Evolutionary conservation across 2,113 vertebrate genomes (phyloP).

Genomic region (Oxyruncus cristatus): DNA sequence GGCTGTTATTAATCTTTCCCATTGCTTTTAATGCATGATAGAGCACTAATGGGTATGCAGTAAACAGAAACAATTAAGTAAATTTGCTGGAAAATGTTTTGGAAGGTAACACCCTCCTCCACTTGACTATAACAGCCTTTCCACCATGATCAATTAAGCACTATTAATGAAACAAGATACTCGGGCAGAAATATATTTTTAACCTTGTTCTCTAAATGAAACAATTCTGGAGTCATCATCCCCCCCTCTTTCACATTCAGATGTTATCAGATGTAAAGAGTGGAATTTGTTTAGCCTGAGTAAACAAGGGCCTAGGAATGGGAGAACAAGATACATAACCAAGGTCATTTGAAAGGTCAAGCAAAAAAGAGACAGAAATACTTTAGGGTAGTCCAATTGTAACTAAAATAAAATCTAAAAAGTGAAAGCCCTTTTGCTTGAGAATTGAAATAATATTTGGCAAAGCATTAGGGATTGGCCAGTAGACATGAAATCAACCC

Average conservation of each 20-base stretch:
- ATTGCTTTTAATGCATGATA: slow-evolving; percentile 45
- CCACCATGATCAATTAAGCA: slow-evolving; percentile 58
- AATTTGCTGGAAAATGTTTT: slow-evolving; percentile 63
- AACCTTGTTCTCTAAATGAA: slow-evolving; percentile 33
- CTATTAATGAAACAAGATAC: slow-evolving; percentile 30
- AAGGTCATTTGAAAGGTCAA: background rate
- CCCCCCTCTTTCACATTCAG: background rate
- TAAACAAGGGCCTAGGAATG: background rate
- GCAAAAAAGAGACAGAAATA: background rate
- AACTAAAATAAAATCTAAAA: background rate
- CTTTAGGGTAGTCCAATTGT: background rate
- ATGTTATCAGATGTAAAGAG: background rate
- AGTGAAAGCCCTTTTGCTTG: background rate
- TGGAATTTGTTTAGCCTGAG: background rate
- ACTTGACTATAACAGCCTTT: slow-evolving; percentile 54
- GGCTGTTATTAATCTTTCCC: slow-evolving; percentile 61
- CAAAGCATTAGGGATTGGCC: background rate
- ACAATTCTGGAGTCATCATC: background rate
- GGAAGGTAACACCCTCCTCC: slow-evolving; percentile 46
- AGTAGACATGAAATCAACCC: background rate
- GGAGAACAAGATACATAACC: background rate
- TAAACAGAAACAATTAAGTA: slow-evolving; percentile 67
- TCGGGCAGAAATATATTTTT: slow-evolving; percentile 44
- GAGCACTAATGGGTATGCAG: slow-evolving; percentile 23
- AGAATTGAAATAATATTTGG: background rate